phyloP scores from a whole-genome alignment of 2,113 vertebrate genomes.

The Microcebus murinus region DNA sequence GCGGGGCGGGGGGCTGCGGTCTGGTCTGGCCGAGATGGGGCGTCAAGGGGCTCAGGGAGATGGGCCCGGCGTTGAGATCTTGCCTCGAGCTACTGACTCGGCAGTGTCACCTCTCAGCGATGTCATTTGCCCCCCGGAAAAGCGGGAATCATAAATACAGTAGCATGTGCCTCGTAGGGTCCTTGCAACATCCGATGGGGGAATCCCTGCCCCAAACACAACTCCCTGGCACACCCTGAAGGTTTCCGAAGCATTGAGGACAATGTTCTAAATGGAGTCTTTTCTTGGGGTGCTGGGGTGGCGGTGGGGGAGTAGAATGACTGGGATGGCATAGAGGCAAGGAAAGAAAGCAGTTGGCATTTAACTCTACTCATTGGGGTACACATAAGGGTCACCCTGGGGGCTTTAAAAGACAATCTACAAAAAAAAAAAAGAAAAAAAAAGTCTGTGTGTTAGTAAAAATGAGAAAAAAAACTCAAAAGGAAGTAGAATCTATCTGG shows the following conservation, averaged over 20 bases:
- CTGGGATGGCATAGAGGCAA: neutral
- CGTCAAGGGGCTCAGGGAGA: rapidly evolving
- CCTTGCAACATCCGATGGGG: neutral
- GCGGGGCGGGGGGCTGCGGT: rapidly evolving
- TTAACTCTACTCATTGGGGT: neutral
- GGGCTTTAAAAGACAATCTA: neutral
- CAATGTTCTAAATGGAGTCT: conserved; percentile 45
- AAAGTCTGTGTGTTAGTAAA: neutral
- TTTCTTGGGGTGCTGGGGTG: neutral
- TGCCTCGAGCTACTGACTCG: neutral
- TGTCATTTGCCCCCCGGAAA: neutral
- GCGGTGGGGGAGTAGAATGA: neutral
- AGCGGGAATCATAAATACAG: neutral
- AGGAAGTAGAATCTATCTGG: neutral
- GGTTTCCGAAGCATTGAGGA: neutral
- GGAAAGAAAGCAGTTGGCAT: neutral
- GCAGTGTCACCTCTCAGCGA: neutral
- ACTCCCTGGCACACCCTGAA: neutral
- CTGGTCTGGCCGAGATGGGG: too few relatives aligned
- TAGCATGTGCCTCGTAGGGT: neutral
- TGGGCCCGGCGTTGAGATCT: neutral
- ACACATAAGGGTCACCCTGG: neutral
- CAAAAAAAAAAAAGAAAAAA: neutral
- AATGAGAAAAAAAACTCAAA: neutral
- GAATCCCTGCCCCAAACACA: neutral